These are phyloP conservation scores for Celastrina argiolus DNA, from an alignment of 2,888 invertebrate genomes.

Conservation along the genomic window DNA sequence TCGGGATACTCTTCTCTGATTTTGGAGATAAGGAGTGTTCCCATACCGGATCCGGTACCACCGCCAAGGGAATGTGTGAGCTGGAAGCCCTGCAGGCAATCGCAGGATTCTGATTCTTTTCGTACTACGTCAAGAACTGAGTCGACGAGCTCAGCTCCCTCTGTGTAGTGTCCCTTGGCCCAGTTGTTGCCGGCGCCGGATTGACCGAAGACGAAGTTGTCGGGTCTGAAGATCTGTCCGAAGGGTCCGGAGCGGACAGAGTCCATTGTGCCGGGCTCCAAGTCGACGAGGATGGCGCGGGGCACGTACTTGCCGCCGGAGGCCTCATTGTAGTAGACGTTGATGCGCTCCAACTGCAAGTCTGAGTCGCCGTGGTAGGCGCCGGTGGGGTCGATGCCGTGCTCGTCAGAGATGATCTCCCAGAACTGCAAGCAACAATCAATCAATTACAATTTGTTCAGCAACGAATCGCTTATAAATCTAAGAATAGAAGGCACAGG, in stretches of 20 bases:
- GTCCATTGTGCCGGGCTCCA: slow-evolving; percentile 20
- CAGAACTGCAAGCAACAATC: slow-evolving; percentile 81
- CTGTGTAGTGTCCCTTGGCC: slow-evolving; percentile 85
- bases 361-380: slow-evolving; percentile 93
- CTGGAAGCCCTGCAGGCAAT: slow-evolving; percentile 93
- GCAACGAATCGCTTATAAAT: not conserved
- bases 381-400: slow-evolving; percentile 94
- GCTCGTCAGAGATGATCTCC: slow-evolving; percentile 98
- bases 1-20: slow-evolving; percentile 95
- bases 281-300: slow-evolving; percentile 17
- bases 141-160: slow-evolving; percentile 81
- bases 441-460: slow-evolving; percentile 38
- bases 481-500: not conserved
- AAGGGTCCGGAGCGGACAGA: slow-evolving; percentile 13
- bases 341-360: slow-evolving; percentile 94
- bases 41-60: slow-evolving; percentile 76
- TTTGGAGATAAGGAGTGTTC: slow-evolving; percentile 90
- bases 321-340: slow-evolving; percentile 97
- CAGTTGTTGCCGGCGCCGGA: slow-evolving; percentile 80
- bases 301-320: slow-evolving; percentile 49
- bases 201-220: slow-evolving; percentile 83
- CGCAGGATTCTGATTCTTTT: slow-evolving; percentile 93
- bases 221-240: slow-evolving; percentile 15
- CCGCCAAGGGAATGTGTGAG: slow-evolving; percentile 86
- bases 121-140: slow-evolving; percentile 90